A percentile compares a stretch with the other conserved stretches of the same genome.
Conservation (phyloP, 30 jellyfish, hydroid and myxozoan genomes). For the Aurelia sp. region DNA sequence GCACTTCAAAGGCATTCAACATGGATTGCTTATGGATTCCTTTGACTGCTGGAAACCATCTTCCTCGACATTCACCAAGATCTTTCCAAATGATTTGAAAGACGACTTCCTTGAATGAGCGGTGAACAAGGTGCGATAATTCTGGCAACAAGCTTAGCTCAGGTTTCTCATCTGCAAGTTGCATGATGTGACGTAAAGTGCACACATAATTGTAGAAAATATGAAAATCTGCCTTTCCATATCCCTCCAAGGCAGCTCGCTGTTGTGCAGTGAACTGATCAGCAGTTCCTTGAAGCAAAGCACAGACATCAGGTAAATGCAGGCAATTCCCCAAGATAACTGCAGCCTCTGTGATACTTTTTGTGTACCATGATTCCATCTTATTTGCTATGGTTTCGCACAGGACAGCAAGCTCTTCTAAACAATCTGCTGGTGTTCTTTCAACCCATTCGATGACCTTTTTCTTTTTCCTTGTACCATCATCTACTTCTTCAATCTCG, state of each 20-base stretch:
- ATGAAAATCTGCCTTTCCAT: conserved; percentile 27
- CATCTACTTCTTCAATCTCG: conserved; percentile 27
- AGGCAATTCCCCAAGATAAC: conserved; percentile 37
- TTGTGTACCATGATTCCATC: conserved; percentile 34
- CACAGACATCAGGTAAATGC: conserved; percentile 29
- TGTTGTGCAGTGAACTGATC: conserved; percentile 22
- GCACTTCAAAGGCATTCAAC: not conserved
- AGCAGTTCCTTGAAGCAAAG: conserved; percentile 36
- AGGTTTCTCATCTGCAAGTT: conserved; percentile 38
- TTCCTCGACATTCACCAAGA: conserved; percentile 13
- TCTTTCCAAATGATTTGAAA: conserved; percentile 29
- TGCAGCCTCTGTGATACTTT: conserved; percentile 39
- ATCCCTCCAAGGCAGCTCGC: conserved; percentile 30
- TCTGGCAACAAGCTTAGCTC: conserved; percentile 8
- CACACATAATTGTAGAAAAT: conserved; percentile 17
- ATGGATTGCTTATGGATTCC: conserved; percentile 5
- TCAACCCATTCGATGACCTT: conserved; percentile 39
- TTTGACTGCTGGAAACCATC: conserved; percentile 12
- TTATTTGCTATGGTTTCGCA: conserved; percentile 30
- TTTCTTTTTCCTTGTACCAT: conserved; percentile 26
- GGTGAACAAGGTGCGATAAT: conserved; percentile 10
- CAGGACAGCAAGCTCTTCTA: conserved; percentile 15
- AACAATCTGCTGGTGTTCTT: conserved; percentile 40
- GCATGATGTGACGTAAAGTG: conserved; percentile 31
- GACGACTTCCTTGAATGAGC: conserved; percentile 25